A percentile compares a stretch with the other conserved stretches of the same genome.
phyloP scores from a whole-genome alignment of 2,113 vertebrate species.

The Corythornis cristatus region DNA sequence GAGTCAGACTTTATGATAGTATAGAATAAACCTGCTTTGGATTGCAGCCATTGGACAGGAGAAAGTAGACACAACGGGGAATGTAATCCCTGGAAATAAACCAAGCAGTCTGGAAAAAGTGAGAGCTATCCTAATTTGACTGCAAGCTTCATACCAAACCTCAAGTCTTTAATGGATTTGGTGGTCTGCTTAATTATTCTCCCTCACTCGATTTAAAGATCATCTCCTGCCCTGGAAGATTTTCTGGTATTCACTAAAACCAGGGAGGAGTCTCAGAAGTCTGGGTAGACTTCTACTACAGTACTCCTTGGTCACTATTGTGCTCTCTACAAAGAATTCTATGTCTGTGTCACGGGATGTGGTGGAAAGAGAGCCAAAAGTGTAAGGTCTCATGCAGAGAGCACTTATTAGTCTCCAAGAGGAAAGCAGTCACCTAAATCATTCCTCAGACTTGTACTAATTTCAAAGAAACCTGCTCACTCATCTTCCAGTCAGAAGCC shows the following conservation, averaged over 20 bases:
- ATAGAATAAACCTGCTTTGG: constrained; percentile 65
- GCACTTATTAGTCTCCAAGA: constrained; percentile 19
- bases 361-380: constrained; percentile 31
- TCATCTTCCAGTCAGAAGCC: constrained; percentile 48
- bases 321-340: constrained; percentile 26
- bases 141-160: constrained; percentile 31
- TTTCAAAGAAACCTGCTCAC: constrained; percentile 57
- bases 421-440: constrained; percentile 62
- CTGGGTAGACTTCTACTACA: neutral
- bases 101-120: constrained; percentile 68
- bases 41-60: constrained; percentile 49
- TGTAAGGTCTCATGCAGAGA: constrained; percentile 27
- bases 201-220: neutral
- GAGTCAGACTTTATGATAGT: constrained; percentile 56
- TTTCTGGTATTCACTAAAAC: neutral
- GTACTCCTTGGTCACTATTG: neutral
- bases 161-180: neutral
- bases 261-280: neutral
- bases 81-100: constrained; percentile 58
- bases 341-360: neutral
- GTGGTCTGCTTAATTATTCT: constrained; percentile 35
- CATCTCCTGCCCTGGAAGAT: neutral
- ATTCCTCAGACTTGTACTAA: constrained; percentile 46
- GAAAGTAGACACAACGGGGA: constrained; percentile 65
- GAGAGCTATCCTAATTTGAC: constrained; percentile 44